Evolutionary conservation across 2,888 invertebrate genomes (phyloP), one percentile per base, ranked within the genome.

Genomic region (Blomia tropicalis): DNA sequence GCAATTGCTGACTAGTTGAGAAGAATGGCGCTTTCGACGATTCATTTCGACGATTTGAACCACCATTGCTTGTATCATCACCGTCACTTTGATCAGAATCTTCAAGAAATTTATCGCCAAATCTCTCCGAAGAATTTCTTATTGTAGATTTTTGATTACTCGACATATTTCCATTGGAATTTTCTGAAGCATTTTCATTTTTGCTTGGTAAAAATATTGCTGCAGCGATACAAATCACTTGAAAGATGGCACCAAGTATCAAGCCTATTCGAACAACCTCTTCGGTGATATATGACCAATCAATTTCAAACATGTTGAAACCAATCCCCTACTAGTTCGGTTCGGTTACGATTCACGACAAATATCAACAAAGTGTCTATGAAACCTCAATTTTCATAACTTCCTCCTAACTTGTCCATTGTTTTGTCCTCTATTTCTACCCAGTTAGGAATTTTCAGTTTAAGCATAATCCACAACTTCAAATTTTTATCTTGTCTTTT

Each of bases 211-310:
- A 79, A 64, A 86, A 80, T 56, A 89, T 82, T 67, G 88, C 87
- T 23, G 88, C 85, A 58, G 84, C 79, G 66, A 91, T 79, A 71
- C 89, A 90, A 25, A 84, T 75, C 62, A 90, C 75, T 75, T 90
- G 90, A 71, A 90, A 90, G n/a, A 86, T 79, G 19, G 89, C 89
- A 4, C 87, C 88, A 41, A 88, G 76, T 71, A 87, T 87, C 4
- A 90, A 76, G 17, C 89, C 87, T 73, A 84, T 85, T 32, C 85
- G 79, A 31, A 87, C 79, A 64, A 87, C 75, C 19, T 82, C 81
- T 66, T 83, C 83, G 70, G 85, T 79, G 69, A 84, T 58, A 19
- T n/a, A 14, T 36, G 25, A 29, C 56, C 56, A 56, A 25, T 56
- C 56, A 14, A 56, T 2, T 56, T 56, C 56, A 5, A 47, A 47